Evolutionary conservation across 2,888 invertebrate genomes (phyloP), one percentile per base, ranked within the genome.

Genomic region (Tyria jacobaeae): DNA sequence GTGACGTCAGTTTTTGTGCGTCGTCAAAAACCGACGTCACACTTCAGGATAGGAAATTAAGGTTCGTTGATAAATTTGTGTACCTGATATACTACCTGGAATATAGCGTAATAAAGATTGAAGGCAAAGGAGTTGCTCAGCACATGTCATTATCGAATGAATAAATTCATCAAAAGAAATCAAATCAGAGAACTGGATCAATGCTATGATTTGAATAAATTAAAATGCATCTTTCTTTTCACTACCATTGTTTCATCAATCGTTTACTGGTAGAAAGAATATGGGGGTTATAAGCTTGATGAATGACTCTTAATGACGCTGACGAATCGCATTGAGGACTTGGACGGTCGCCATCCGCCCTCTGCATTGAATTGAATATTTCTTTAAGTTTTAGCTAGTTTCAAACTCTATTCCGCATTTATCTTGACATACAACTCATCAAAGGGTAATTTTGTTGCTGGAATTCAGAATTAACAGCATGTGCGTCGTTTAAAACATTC

Each of bases 291-390:
- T 39, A 35, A 35, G 49, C 52, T 64, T 71, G 73, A 76, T 72
- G 67, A 75, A 76, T 72, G 64, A 56, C 48, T 64, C 39, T 63
- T 66, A 68, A 72, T 78, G 76, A 79, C 67, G 76, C 70, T 76
- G 78, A 77, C 73, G 78, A 62, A 71, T 67, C 60, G 68, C 62
- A 71, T 65, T 55, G 34, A 57, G 54, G 50, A 54, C 56, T 79
- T 86, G 84, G 84, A 74, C 21, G 60, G 27, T 15, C 59, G 83
- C 84, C 85, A 86, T 71, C 39, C 24, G 48, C 57, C 9, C 12
- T 37, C 17, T 31, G 25, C 24, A 24, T 25, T 52, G 17, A 27
- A 17, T 58, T 52, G 41, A 34, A 35, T 47, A 44, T 17, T 54
- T 24, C 15, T 7, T 35, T 21, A 2, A 15, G 21, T 41, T 21